Evolutionary conservation across 2,888 invertebrate species (phyloP), one percentile per base, ranked within the genome.

Genomic region (Cephus sareptanus): DNA sequence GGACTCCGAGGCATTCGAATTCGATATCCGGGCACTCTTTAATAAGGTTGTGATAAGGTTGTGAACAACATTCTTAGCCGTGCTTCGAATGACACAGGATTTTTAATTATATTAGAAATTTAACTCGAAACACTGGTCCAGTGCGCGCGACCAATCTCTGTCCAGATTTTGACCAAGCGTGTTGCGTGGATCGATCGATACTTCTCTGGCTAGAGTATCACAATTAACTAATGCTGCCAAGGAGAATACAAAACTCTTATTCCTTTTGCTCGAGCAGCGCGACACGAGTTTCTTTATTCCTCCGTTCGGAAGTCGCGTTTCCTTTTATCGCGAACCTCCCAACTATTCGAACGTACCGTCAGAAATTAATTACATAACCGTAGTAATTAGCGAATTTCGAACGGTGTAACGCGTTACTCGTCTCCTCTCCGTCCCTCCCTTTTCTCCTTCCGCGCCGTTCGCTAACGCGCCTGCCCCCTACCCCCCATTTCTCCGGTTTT

Each of bases 41-140:
- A 90, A 90, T 91, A 90, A 90, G 91, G 91, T 91, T 91, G 91
- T 91, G 91, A 91, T 89, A 90, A 90, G 91, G 91, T 91, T 91
- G 91, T 91, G 91, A 91, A 86, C 88, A 83, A 86, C 85, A 87
- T 88, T 89, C 88, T 87, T 90, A 89, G 89, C 88, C 86, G 87
- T 86, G 89, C 89, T 90, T 87, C 86, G 89, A 82, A 85, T 88
- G 82, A 86, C 84, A 85, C 86, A 85, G 88, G 85, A 88, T 88
- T 88, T 89, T 88, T 87, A 88, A 80, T 76, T 79, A 73, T 69
- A 34, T 34, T 56, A 73, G 69, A 73, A 69, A 34, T 75, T 78
- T 75, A 34, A 76, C 33, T 31, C 4, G 71, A 75, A 35, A 75
- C 37, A 33, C 34, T 40, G 75, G 56, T 73, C 75, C 75, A 69